Percentiles rank a stretch among this genome's conserved stretches.
These are phyloP conservation scores for Origma solitaria DNA, from an alignment of 2,113 vertebrate species.

Conservation along the genomic window DNA sequence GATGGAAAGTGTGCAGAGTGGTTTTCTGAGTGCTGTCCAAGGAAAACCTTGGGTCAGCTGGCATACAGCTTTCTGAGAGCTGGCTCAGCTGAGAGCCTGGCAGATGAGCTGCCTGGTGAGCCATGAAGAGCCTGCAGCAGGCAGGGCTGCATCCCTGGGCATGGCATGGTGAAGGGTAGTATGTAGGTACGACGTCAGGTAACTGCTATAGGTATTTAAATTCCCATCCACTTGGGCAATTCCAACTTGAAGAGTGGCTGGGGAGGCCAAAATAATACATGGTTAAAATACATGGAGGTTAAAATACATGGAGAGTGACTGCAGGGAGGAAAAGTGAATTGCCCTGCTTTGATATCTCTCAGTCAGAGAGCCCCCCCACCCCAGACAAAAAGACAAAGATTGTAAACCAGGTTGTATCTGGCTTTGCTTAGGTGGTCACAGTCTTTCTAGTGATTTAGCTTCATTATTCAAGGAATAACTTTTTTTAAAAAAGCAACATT, in stretches of 20 bases:
- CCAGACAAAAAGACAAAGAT: not conserved
- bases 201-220: not conserved
- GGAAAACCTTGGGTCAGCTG: not conserved
- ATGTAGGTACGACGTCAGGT: fast-evolving
- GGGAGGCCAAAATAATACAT: not conserved
- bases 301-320: not conserved
- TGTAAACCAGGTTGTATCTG: not conserved
- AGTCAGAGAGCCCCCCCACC: not conserved
- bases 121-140: not conserved
- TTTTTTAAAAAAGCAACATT: not conserved
- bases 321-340: not conserved
- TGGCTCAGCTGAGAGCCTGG: not conserved
- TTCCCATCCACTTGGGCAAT: not conserved
- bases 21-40: not conserved
- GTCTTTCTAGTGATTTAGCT: not conserved
- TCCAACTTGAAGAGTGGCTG: not conserved
- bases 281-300: too few relatives aligned
- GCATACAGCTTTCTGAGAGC: not conserved
- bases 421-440: not conserved
- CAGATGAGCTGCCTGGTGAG: not conserved
- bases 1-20: not conserved
- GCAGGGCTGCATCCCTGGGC: not conserved
- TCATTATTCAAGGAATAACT: not conserved
- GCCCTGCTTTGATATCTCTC: not conserved
- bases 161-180: not conserved